Evolutionary conservation across 1,140 invertebrate genomes (phyloP).

Genomic region (Manduca sexta): DNA sequence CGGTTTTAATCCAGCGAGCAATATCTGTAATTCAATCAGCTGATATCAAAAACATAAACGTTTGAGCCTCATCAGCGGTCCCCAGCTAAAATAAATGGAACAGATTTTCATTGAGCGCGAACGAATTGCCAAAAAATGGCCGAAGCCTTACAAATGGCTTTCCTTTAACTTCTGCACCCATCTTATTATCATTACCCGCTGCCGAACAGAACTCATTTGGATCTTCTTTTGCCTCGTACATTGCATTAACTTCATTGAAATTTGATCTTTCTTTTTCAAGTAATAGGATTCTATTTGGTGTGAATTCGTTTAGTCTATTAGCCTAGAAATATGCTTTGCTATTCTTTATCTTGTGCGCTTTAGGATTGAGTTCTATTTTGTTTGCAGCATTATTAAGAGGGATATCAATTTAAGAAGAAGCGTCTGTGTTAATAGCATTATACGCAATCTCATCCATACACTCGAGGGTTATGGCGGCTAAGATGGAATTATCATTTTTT

Average conservation of each 20-base stretch:
- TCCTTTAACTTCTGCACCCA: slow-evolving; percentile 72
- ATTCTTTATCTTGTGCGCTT: slow-evolving; percentile 23
- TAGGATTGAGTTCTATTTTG: slow-evolving; percentile 31
- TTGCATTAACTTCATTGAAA: slow-evolving; percentile 19
- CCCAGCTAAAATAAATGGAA: slow-evolving; percentile 59
- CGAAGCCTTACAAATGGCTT: slow-evolving; percentile 71
- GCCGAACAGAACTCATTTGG: slow-evolving; percentile 70
- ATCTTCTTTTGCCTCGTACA: slow-evolving; percentile 52
- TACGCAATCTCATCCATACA: slow-evolving; percentile 72
- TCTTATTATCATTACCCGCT: slow-evolving; percentile 72
- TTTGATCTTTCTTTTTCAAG: slow-evolving; percentile 13
- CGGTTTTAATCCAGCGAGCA: not conserved
- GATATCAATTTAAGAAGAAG: slow-evolving; percentile 73
- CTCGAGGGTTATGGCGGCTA: slow-evolving; percentile 59
- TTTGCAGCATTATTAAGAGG: slow-evolving; percentile 24
- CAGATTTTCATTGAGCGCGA: slow-evolving; percentile 63
- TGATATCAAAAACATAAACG: not conserved
- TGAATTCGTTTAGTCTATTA: slow-evolving; percentile 21
- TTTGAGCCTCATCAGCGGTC: slow-evolving; percentile 46
- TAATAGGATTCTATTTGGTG: slow-evolving; percentile 21
- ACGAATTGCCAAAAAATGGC: slow-evolving; percentile 65
- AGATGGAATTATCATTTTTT: slow-evolving; percentile 64
- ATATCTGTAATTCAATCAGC: not conserved
- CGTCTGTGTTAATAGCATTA: slow-evolving; percentile 73
- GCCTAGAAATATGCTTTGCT: slow-evolving; percentile 5